phyloP scores from a whole-genome alignment of 2,797 vertebrate genomes.

The Myiothlypis chrysogaster region DNA sequence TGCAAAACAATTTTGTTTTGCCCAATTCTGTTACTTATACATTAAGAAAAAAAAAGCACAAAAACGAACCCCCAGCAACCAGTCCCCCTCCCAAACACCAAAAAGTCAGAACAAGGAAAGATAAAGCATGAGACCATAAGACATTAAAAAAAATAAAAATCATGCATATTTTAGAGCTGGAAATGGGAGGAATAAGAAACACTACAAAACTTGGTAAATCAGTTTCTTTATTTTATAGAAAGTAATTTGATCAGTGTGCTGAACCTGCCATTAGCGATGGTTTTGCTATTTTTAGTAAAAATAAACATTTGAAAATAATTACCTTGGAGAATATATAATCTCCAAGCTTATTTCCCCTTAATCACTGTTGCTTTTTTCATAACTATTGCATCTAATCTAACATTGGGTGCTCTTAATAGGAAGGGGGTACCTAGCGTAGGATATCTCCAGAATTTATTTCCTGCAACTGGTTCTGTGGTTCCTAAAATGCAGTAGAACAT shows the following conservation, averaged over 20 bases:
- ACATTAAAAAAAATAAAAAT: neutral
- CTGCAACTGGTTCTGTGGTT: neutral
- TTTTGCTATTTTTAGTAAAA: slow-evolving; percentile 51
- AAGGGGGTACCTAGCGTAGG: neutral
- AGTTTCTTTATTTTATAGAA: slow-evolving; percentile 42
- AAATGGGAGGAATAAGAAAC: neutral
- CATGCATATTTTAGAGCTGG: neutral
- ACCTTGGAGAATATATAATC: neutral
- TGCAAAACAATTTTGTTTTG: neutral
- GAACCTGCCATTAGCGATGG: slow-evolving; percentile 4
- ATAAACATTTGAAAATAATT: slow-evolving; percentile 45
- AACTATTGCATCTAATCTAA: slow-evolving; percentile 35
- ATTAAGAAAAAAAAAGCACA: neutral
- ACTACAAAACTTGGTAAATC: neutral
- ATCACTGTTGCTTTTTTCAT: neutral
- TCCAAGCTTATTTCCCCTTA: neutral
- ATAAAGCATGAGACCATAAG: accelerated
- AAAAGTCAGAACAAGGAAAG: neutral
- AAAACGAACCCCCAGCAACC: neutral
- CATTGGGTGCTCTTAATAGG: neutral
- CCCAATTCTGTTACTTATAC: accelerated
- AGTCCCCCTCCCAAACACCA: accelerated
- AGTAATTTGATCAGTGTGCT: slow-evolving; percentile 31
- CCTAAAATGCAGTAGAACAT: neutral
- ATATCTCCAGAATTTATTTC: neutral